phyloP scores from a whole-genome alignment of 2,888 invertebrate species.

The Panorpa germanica region DNA sequence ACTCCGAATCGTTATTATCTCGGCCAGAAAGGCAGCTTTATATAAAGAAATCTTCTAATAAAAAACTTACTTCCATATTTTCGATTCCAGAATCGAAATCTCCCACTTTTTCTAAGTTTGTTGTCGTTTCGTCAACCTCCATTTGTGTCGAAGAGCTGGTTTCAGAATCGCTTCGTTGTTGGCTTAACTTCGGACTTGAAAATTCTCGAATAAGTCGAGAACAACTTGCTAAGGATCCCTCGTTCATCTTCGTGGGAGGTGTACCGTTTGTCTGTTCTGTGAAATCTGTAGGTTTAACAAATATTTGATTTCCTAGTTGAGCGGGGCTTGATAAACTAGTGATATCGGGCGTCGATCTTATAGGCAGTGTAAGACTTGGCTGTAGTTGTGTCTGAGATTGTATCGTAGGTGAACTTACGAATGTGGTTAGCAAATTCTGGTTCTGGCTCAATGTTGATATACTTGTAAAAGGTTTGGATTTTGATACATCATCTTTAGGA shows the following conservation, averaged over 20 bases:
- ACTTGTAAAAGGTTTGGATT: no score
- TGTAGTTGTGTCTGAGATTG: neutral
- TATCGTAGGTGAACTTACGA: no score
- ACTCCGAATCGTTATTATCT: no score
- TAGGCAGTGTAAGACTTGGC: neutral
- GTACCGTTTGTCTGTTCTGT: conserved; percentile 5
- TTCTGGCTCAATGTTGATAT: no score
- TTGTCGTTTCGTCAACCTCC: conserved; percentile 35
- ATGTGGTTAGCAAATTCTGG: no score
- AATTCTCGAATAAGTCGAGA: conserved; percentile 11
- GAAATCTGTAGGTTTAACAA: neutral
- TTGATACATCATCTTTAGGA: no score
- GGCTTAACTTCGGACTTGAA: conserved; percentile 10
- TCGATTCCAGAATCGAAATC: conserved; percentile 56
- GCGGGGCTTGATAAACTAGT: no score
- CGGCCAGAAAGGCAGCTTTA: no score
- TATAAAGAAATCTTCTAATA: no score
- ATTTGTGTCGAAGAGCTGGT: conserved; percentile 30
- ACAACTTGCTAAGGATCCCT: conserved; percentile 16
- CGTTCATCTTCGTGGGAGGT: conserved; percentile 15
- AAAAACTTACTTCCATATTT: conserved; percentile 44
- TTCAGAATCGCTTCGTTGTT: conserved; percentile 23
- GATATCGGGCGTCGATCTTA: neutral
- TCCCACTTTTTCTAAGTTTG: conserved; percentile 22
- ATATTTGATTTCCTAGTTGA: no score